A percentile compares a stretch with the other conserved stretches of the same genome.
phyloP scores from a whole-genome alignment of 1,140 invertebrate genomes.

The Antheraea pernyi region DNA sequence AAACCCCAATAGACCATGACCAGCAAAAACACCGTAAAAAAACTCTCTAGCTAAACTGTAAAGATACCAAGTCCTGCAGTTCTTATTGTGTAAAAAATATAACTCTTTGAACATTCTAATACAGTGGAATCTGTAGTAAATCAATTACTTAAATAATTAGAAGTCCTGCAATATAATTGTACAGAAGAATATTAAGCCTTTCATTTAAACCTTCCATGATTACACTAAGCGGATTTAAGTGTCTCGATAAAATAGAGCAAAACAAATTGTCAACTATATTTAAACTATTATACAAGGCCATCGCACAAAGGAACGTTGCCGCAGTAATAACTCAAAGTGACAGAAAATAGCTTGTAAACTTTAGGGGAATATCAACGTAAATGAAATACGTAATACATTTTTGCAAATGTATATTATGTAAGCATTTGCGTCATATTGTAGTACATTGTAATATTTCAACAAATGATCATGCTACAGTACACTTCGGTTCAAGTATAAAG shows the following conservation, averaged over 20 bases:
- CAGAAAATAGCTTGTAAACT: conserved; percentile 7
- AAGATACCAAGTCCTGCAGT: too few relatives aligned
- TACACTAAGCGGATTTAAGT: neutral
- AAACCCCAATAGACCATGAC: too few relatives aligned
- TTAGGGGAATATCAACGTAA: neutral
- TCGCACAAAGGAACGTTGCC: neutral
- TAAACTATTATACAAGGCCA: neutral
- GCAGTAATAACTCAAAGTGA: conserved; percentile 6
- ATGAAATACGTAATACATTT: conserved; percentile 1
- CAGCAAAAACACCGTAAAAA: too few relatives aligned
- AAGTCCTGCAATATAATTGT: too few relatives aligned
- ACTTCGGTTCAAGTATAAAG: conserved; percentile 5
- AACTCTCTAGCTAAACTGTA: too few relatives aligned
- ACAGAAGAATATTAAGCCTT: too few relatives aligned
- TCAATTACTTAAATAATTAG: too few relatives aligned
- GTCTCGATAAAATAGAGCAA: neutral
- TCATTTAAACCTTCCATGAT: too few relatives aligned
- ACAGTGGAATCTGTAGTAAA: too few relatives aligned
- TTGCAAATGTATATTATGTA: neutral
- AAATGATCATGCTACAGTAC: conserved; percentile 10
- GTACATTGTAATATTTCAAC: conserved; percentile 16
- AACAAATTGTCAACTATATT: neutral
- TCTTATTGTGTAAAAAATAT: too few relatives aligned
- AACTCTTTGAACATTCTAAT: too few relatives aligned
- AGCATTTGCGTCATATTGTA: conserved; percentile 2